Evolutionary conservation across 2,888 invertebrate genomes (phyloP).

Genomic region (Spodoptera littoralis): DNA sequence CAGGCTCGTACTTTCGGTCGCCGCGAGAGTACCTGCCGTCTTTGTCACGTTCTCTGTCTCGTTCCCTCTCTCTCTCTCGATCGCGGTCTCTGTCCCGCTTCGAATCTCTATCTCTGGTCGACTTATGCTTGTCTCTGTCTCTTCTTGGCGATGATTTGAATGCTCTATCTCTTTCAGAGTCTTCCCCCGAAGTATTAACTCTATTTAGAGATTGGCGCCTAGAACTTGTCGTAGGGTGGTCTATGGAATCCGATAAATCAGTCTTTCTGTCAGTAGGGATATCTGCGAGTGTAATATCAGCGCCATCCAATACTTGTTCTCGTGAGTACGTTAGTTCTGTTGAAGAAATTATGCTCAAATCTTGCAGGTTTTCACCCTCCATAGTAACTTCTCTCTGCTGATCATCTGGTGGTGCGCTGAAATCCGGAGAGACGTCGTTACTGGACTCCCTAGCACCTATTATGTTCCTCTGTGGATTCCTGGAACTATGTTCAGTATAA

Average conservation of each 20-base stretch:
- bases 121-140: constrained; percentile 75
- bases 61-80: constrained; percentile 69
- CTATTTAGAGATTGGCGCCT: constrained; percentile 75
- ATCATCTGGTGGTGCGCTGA: constrained; percentile 68
- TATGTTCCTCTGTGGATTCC: constrained; percentile 70
- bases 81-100: constrained; percentile 66
- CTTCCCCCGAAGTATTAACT: constrained; percentile 80
- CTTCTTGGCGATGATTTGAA: constrained; percentile 78
- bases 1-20: constrained; percentile 76
- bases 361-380: constrained; percentile 89
- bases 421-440: constrained; percentile 69
- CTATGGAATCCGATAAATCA: constrained; percentile 74
- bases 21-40: constrained; percentile 75
- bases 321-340: constrained; percentile 77
- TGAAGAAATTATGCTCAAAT: constrained; percentile 77
- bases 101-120: constrained; percentile 69
- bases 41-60: constrained; percentile 70
- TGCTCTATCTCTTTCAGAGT: constrained; percentile 80
- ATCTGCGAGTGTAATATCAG: constrained; percentile 73
- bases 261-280: constrained; percentile 61
- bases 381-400: constrained; percentile 88
- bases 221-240: constrained; percentile 70
- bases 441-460: constrained; percentile 69
- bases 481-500: constrained; percentile 73
- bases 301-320: constrained; percentile 86